Percentiles rank a stretch among this genome's conserved stretches.
These are phyloP conservation scores for Hucho hucho DNA, from an alignment of 2,113 vertebrate genomes.

Conservation along the genomic window DNA sequence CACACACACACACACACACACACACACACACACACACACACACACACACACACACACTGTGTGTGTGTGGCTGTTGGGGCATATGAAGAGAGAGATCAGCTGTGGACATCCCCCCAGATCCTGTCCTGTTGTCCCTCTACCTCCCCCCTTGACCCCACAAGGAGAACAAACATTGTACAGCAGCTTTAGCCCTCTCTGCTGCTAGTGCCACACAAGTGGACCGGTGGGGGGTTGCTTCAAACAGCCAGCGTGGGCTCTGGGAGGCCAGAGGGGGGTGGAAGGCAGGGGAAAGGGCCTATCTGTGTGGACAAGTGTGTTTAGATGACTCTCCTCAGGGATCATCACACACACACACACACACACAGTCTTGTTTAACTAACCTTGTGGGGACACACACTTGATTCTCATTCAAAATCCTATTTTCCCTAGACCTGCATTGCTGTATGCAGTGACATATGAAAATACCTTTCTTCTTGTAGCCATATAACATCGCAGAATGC, in stretches of 20 bases:
- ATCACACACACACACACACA: not conserved
- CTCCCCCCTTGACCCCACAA: slow-evolving; percentile 62
- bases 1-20: too few species aligned
- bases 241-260: slow-evolving; percentile 68
- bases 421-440: not conserved
- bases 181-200: slow-evolving; percentile 72
- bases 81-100: slow-evolving; percentile 4
- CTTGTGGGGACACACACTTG: too few species aligned
- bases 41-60: too few species aligned
- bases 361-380: not conserved
- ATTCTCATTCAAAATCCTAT: not conserved
- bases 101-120: slow-evolving; percentile 17
- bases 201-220: slow-evolving; percentile 73
- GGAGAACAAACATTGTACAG: slow-evolving; percentile 75
- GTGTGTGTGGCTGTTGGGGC: not conserved
- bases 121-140: slow-evolving; percentile 13
- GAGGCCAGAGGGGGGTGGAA: not conserved
- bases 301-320: not conserved
- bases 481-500: too few species aligned
- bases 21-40: too few species aligned
- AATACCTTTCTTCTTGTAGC: too few species aligned
- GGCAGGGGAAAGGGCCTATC: slow-evolving; percentile 49
- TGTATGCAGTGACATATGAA: too few species aligned
- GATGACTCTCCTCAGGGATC: slow-evolving; percentile 7
- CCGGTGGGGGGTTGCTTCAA: slow-evolving; percentile 68